These are phyloP conservation scores for Aromia moschata DNA, from an alignment of 2,888 invertebrate species.

Conservation along the genomic window DNA sequence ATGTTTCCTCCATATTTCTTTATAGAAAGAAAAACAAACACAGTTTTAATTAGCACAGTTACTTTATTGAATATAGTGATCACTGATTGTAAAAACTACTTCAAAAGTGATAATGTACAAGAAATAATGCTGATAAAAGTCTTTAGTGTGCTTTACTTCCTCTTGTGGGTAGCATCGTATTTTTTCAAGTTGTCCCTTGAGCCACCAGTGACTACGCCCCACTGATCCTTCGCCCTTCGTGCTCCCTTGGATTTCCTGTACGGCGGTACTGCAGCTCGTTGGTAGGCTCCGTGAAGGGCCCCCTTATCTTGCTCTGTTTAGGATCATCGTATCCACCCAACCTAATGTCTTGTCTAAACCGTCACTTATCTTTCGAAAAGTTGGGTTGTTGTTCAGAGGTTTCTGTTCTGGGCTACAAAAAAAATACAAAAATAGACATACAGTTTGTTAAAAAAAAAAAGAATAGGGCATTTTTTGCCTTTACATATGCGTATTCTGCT, in stretches of 20 bases:
- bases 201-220: slow-evolving; percentile 8
- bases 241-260: slow-evolving; percentile 10
- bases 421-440: too few species aligned
- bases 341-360: slow-evolving; percentile 1
- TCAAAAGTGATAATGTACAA: background rate
- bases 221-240: slow-evolving; percentile 12
- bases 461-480: too few species aligned
- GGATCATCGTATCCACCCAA: slow-evolving; percentile 18
- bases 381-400: slow-evolving; percentile 13
- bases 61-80: too few species aligned
- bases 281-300: slow-evolving; percentile 11
- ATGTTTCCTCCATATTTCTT: too few species aligned
- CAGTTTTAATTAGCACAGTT: too few species aligned
- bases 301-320: slow-evolving; percentile 9
- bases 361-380: slow-evolving; percentile 1
- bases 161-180: background rate
- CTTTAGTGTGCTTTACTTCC: background rate
- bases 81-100: too few species aligned
- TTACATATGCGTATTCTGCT: too few species aligned
- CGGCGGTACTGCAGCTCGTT: slow-evolving; percentile 2
- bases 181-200: background rate
- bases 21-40: too few species aligned
- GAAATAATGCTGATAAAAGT: background rate
- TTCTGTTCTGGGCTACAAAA: background rate
- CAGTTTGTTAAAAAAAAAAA: too few species aligned